Evolutionary conservation across 2,113 vertebrate genomes (phyloP).

Genomic region (Plecotus auritus): DNA sequence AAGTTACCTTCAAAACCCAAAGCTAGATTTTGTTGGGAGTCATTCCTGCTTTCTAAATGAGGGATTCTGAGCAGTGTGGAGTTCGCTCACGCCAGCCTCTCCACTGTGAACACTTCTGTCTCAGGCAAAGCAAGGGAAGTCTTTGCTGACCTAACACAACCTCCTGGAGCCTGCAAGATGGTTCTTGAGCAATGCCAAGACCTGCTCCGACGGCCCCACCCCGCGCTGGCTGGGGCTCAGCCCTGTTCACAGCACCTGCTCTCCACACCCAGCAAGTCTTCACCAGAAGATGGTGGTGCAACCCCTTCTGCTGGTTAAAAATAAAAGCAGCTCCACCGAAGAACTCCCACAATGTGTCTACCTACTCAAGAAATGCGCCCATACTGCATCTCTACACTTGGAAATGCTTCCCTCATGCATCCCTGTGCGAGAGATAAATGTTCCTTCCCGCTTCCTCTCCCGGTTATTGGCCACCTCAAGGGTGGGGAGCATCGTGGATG

Average conservation of each 20-base stretch:
- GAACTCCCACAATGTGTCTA: not conserved
- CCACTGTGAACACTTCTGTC: not conserved
- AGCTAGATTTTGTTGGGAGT: not conserved
- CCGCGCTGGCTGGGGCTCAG: not conserved
- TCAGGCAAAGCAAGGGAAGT: not conserved
- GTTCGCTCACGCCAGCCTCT: not conserved
- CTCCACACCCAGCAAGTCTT: not conserved
- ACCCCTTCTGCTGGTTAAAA: not conserved
- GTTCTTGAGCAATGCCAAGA: not conserved
- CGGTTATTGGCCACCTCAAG: not conserved
- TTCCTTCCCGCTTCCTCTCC: not conserved
- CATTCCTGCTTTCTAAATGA: not conserved
- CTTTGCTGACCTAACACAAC: not conserved
- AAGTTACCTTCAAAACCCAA: not conserved
- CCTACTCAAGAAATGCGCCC: not conserved
- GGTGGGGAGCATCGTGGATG: not conserved
- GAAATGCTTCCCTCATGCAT: not conserved
- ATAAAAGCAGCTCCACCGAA: not conserved
- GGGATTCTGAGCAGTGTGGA: not conserved
- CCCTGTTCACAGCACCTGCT: not conserved
- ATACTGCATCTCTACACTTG: not conserved
- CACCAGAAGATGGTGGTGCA: not conserved
- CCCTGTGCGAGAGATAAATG: rapidly evolving
- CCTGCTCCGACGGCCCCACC: not conserved
- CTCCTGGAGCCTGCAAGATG: not conserved